Evolutionary conservation across 2,888 invertebrate genomes (phyloP).

Genomic region (Apoda limacodes): DNA sequence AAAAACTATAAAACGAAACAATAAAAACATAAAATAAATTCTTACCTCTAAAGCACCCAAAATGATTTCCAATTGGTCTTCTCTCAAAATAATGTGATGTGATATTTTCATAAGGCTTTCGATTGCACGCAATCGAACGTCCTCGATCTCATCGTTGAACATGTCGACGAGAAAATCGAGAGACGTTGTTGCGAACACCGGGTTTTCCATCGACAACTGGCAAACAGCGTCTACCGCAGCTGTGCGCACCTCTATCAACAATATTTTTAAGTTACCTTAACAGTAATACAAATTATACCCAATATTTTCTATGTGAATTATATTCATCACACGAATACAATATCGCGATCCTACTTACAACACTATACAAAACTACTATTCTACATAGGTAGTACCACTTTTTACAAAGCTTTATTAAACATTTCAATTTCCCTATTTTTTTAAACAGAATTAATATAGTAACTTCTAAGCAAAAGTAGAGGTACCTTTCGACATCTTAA

Average conservation of each 20-base stretch:
- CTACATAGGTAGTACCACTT: no score
- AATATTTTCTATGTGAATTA: no score
- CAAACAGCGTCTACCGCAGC: conserved; percentile 96
- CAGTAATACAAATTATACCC: no score
- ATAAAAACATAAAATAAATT: neutral
- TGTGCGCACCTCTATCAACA: conserved; percentile 84
- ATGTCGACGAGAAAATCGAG: conserved; percentile 98
- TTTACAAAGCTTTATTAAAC: no score
- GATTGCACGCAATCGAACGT: conserved; percentile 94
- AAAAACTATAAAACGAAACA: neutral
- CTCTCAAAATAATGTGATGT: conserved; percentile 87
- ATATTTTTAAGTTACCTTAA: no score
- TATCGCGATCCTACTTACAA: no score
- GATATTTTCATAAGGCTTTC: conserved; percentile 92
- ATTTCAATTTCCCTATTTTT: no score
- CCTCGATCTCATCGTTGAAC: conserved; percentile 99
- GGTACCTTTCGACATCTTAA: no score
- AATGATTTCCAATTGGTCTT: conserved; percentile 97
- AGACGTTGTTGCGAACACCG: conserved; percentile 87
- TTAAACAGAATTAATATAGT: no score
- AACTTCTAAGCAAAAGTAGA: no score
- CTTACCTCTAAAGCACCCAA: conserved; percentile 89
- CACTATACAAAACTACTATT: no score
- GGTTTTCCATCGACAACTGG: conserved; percentile 83
- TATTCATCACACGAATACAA: no score